Base-by-base conservation (phyloP, 2,888 invertebrate species). In the Luperina testacea region DNA sequence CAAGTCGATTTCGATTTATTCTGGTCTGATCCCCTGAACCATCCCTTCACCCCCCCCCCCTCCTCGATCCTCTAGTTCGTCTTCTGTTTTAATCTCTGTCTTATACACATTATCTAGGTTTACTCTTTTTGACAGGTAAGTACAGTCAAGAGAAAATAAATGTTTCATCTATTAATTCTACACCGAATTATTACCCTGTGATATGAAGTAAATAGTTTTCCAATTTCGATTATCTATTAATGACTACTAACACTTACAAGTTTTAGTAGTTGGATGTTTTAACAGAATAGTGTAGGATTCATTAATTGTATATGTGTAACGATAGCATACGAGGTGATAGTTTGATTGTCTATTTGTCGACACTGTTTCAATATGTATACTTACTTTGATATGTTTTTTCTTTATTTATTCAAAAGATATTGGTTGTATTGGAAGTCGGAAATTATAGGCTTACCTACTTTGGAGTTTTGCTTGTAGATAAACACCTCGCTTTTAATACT, bases 321-420 rank as follows among this genome's bases (percentile, higher is more conserved):
- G 42, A 45, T 79, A 64, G 69, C 73, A 59, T 84, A 63, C 0
- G 20, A 42, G 69, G 20, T 64, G 53, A 72, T 72, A 63, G 8
- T 84, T 84, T 45, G 53, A 64, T 69, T 48, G 32, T 59, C 24
- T 53, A 9, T 71, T 77, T 73, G 69, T 65, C 27, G 45, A 80
- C 45, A 38, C 38, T 59, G 24, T 64, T 61, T 38, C 64, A 80
- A 80, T 63, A 65, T 65, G 24, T 32, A 17, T 78, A 80, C 59
- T 84, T 53, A 61, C 59, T 69, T 48, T 15, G 59, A n/a, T n/a
- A 61, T 59, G 15, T 15, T 57, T 81, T 72, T 27, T 38, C 11
- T n/a, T 38, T 65, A 32, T 51, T 65, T 27, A 61, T 24, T 38
- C 24, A 61, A 61, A 59, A 59, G 1, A 27, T 68, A 69, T 57